Evolutionary conservation across 1,140 invertebrate species (phyloP).

Genomic region (Acyrthosiphon pisum): DNA sequence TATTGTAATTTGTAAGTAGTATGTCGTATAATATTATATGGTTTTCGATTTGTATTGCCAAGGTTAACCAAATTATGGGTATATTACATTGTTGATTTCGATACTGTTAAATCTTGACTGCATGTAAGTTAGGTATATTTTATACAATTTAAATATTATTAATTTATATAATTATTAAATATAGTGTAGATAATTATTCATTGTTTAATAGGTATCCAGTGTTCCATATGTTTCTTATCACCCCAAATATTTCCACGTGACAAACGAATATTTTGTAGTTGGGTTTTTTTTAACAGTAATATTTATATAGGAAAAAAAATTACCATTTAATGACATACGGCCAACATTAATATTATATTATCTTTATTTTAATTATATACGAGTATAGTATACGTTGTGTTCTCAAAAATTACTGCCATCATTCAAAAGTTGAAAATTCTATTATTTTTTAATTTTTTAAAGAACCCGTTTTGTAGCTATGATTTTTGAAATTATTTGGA

Average conservation of each 20-base stretch:
- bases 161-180: neutral
- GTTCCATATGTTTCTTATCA: slow-evolving; percentile 5
- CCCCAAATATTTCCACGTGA: neutral
- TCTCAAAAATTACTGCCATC: neutral
- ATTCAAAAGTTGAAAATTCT: neutral
- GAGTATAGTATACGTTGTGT: neutral
- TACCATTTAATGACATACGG: neutral
- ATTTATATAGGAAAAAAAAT: neutral
- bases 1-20: neutral
- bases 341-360: neutral
- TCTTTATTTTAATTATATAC: neutral
- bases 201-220: neutral
- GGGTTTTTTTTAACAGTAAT: neutral
- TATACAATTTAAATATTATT: neutral
- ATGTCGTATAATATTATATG: neutral
- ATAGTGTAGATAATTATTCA: neutral
- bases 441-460: neutral
- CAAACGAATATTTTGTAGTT: neutral
- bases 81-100: neutral
- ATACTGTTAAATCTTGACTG: neutral
- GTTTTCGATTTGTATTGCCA: neutral
- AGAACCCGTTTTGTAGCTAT: neutral
- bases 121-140: neutral
- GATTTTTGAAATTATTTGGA: neutral
- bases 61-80: neutral